Conservation (phyloP, 1,140 invertebrate species). For the Lasioglossum baleicum region DNA sequence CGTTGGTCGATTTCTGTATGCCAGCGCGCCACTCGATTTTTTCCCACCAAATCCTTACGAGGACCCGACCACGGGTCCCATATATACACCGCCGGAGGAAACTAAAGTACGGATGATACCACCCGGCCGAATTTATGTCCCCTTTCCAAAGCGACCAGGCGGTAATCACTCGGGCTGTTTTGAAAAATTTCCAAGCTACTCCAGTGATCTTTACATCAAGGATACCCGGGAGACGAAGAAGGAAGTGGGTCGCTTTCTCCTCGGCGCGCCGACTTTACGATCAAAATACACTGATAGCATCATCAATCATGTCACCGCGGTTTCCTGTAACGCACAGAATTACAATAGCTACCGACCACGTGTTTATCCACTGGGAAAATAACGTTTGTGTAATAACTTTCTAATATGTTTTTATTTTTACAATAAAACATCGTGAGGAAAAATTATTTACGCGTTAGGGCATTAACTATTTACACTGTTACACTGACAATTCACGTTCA, state of each 20-base stretch:
- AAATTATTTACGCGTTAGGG: not conserved
- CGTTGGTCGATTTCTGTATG: slow-evolving; percentile 51
- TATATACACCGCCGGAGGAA: slow-evolving; percentile 57
- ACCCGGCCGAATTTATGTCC: slow-evolving; percentile 54
- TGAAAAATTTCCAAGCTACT: slow-evolving; percentile 63
- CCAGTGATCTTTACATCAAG: slow-evolving; percentile 55
- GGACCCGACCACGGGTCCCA: slow-evolving; percentile 44
- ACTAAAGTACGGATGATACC: slow-evolving; percentile 19
- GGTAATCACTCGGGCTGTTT: slow-evolving; percentile 72
- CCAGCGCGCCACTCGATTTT: slow-evolving; percentile 48
- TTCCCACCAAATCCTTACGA: slow-evolving; percentile 69
- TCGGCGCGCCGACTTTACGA: slow-evolving; percentile 55
- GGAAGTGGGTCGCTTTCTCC: slow-evolving; percentile 44
- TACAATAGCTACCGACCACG: slow-evolving; percentile 63
- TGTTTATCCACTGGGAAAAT: slow-evolving; percentile 60
- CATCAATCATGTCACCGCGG: slow-evolving; percentile 68
- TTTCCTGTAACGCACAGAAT: slow-evolving; percentile 70
- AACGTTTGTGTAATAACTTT: too few relatives aligned
- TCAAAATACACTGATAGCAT: slow-evolving; percentile 71
- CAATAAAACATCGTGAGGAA: not conserved
- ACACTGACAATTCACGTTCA: not conserved
- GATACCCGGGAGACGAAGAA: slow-evolving; percentile 12
- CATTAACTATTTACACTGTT: not conserved
- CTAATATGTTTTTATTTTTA: not conserved
- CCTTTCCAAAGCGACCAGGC: slow-evolving; percentile 67